phyloP scores from a whole-genome alignment of 2,888 invertebrate genomes.

The Gryllus longicercus region DNA sequence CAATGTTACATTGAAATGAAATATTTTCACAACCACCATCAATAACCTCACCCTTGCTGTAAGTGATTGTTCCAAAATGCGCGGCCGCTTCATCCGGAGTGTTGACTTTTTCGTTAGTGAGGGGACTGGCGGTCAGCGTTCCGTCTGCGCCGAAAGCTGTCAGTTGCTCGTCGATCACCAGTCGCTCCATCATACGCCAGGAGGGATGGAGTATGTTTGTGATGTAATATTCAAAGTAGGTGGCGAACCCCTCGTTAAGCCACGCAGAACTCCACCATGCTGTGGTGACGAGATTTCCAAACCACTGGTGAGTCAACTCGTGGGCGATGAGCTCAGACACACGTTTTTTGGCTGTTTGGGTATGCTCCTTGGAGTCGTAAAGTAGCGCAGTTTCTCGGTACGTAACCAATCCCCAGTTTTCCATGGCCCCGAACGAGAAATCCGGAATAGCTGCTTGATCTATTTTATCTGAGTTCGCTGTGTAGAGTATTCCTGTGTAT shows the following conservation, averaged over 20 bases:
- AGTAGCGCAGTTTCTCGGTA: conserved; percentile 49
- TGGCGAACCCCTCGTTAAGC: conserved; percentile 53
- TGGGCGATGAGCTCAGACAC: conserved; percentile 46
- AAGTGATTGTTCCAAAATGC: conserved; percentile 35
- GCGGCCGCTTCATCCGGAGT: conserved; percentile 25
- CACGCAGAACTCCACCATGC: conserved; percentile 51
- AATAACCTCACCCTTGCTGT: conserved; percentile 36
- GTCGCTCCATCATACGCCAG: not conserved
- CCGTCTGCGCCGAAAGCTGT: not conserved
- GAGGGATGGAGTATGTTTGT: conserved; percentile 36
- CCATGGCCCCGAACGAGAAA: conserved; percentile 49
- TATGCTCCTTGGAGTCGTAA: not conserved
- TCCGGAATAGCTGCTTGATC: conserved; percentile 48
- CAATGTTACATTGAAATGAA: no score
- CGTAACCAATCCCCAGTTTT: conserved; percentile 69
- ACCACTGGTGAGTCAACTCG: conserved; percentile 49
- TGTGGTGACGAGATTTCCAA: conserved; percentile 43
- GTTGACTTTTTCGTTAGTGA: not conserved
- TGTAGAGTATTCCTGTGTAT: conserved; percentile 40
- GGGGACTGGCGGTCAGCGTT: not conserved
- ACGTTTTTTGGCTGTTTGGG: conserved; percentile 40
- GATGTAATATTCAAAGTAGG: conserved; percentile 47
- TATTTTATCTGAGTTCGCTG: conserved; percentile 45
- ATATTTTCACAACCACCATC: no score
- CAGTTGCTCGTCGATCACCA: not conserved